Base-by-base conservation (phyloP, 2,113 vertebrate species). In the Atractosteus spatula region DNA sequence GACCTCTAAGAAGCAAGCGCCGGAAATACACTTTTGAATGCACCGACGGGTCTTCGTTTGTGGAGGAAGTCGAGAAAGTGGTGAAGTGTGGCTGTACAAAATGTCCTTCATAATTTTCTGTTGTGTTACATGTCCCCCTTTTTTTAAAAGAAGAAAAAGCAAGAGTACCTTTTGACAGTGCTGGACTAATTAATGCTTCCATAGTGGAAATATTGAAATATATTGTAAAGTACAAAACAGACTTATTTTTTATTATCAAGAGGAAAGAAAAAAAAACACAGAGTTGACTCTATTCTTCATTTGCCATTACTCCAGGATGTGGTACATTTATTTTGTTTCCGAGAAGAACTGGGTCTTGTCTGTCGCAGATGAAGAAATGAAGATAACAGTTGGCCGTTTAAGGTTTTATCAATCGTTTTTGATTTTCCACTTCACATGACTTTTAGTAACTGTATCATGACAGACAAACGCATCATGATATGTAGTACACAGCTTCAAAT, bases 161-260 rank as follows among this genome's bases (percentile, higher is more conserved):
- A 76, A 80, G 82, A 84, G 79, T 84, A 85, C 90, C 86, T 87
- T 90, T 85, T 84, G 89, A 91, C 93, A 86, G 57, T 90, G 92
- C 90, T 85, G 94, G 93, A 97, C 96, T 94, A 91, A 92, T 93
- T 84, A 85, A 94, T 92, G 92, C 94, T 95, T 91, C 94, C 94
- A 92, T 91, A 93, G 92, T 93, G 94, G 94, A 96, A 94, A 96
- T 94, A 92, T 96, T 93, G 95, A 96, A 97, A 95, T 95, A 94
- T 97, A 98, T 97, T 98, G 96, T 98, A 98, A 96, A 95, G 95
- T 98, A 98, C 93, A 98, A 95, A 97, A 95, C 93, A 90, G 94
- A 96, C 95, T 95, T 98, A 97, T 99, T 99, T 92, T 99, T 98
- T 98, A 98, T 98, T 95, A 97, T 91, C 90, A 95, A 92, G 93